Conservation (phyloP, 2,888 invertebrate genomes). For the Gandaritis pyraliata region DNA sequence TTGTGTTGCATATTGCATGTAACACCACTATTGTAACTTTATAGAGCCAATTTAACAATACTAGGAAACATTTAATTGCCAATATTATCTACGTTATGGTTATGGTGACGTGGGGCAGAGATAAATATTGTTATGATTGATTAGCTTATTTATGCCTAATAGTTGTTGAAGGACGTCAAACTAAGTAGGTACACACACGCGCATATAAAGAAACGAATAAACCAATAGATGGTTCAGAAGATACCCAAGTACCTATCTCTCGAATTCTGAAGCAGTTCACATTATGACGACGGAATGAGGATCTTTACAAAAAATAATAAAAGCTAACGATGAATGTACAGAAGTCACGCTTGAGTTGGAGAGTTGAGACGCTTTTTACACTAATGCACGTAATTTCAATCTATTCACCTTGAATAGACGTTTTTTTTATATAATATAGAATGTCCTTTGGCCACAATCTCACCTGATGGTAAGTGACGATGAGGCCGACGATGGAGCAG, state of each 20-base stretch:
- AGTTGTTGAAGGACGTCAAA: background rate
- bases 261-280: background rate
- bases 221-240: too few species aligned
- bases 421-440: too few species aligned
- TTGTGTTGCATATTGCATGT: constrained; percentile 7
- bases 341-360: constrained; percentile 5
- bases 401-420: constrained; percentile 2
- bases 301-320: background rate
- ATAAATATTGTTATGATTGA: background rate
- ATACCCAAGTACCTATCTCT: background rate
- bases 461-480: too few species aligned
- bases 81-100: background rate
- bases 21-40: constrained; percentile 3
- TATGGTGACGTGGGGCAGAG: background rate
- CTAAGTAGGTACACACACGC: too few species aligned
- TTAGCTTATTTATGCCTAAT: background rate
- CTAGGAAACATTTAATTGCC: constrained; percentile 2
- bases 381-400: background rate
- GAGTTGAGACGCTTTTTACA: constrained; percentile 3
- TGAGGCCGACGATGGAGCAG: too few species aligned
- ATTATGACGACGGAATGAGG: too few species aligned
- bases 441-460: too few species aligned
- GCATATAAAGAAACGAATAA: too few species aligned
- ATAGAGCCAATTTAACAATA: constrained; percentile 9
- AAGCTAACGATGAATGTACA: background rate